Conservation (phyloP, 2,888 invertebrate species). For the Steinernema hermaphroditum region DNA sequence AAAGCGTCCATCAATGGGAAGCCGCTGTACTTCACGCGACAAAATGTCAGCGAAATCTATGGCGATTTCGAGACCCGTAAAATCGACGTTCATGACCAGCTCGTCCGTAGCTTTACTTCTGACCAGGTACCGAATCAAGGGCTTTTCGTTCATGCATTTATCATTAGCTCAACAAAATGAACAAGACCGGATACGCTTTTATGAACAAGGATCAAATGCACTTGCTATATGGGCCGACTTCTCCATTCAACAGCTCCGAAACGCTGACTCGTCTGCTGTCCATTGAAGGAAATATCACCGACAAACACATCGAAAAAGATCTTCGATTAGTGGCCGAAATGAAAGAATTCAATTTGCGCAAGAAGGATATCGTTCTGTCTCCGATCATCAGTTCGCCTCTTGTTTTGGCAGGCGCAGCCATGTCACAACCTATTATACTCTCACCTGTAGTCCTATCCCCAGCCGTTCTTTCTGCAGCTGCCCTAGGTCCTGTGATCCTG, state of each 20-base stretch:
- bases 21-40: constrained; percentile 53
- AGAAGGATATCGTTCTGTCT: constrained; percentile 38
- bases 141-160: too few relatives aligned
- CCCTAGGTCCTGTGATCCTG: constrained; percentile 43
- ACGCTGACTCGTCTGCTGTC: constrained; percentile 33
- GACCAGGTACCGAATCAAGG: constrained; percentile 3
- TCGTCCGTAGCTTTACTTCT: neutral
- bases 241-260: constrained; percentile 44
- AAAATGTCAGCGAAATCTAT: constrained; percentile 50
- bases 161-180: constrained; percentile 52
- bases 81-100: constrained; percentile 45
- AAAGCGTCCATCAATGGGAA: constrained; percentile 40
- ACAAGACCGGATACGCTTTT: constrained; percentile 54
- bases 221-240: constrained; percentile 51
- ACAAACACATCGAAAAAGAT: constrained; percentile 41
- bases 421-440: constrained; percentile 46
- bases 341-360: constrained; percentile 39
- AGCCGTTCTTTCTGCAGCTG: constrained; percentile 39
- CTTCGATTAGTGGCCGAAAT: constrained; percentile 41
- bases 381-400: constrained; percentile 28
- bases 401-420: neutral
- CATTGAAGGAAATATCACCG: constrained; percentile 36
- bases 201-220: constrained; percentile 50
- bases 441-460: constrained; percentile 53
- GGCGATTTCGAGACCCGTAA: constrained; percentile 55